Evolutionary conservation across 1,140 invertebrate species (phyloP), one percentile per base, ranked within the genome.

Genomic region (Euwallacea fornicatus): DNA sequence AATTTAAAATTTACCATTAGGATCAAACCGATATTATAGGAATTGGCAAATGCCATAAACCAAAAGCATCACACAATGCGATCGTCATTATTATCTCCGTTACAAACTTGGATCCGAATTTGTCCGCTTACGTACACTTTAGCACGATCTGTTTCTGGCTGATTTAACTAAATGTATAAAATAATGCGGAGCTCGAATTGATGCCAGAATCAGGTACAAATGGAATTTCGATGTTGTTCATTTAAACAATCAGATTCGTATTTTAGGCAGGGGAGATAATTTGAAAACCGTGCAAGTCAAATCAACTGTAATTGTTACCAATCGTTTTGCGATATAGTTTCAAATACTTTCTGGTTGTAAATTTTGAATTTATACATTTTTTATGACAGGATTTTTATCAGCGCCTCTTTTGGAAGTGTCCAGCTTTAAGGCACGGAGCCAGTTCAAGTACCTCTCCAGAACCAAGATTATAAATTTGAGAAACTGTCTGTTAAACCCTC

Each of bases 201-300:
- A 54, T 53, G 16, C 47, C 62, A 65, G 43, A 66, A 66, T 42
- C 64, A 66, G 54, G 50, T 66, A 43, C 64, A 66, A 66, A 66
- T 66, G 64, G 64, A 66, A 56, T 66, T 66, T 56, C 64, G 42
- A 66, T 66, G 64, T 66, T 66, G 64, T 66, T 66, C 42, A 66
- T 56, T 58, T 43, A 56, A 66, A 56, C 64, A 66, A 56, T 56
- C 54, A 43, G 54, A 56, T 56, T 15, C 10, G 64, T 66, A 66
- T 66, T 66, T 66, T 56, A 66, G 64, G 42, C 16, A 41, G 10
- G 50, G 54, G 64, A 66, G 62, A 65, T 65, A 65, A 65, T 65
- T 65, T 65, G 62, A 66, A 66, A 66, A 66, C 64, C 64, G 64
- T 66, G 64, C 64, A 66, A 66, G 64, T 66, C 64, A 66, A 66